Evolutionary conservation across 2,888 invertebrate genomes (phyloP).

Genomic region (Spilosoma lubricipeda): DNA sequence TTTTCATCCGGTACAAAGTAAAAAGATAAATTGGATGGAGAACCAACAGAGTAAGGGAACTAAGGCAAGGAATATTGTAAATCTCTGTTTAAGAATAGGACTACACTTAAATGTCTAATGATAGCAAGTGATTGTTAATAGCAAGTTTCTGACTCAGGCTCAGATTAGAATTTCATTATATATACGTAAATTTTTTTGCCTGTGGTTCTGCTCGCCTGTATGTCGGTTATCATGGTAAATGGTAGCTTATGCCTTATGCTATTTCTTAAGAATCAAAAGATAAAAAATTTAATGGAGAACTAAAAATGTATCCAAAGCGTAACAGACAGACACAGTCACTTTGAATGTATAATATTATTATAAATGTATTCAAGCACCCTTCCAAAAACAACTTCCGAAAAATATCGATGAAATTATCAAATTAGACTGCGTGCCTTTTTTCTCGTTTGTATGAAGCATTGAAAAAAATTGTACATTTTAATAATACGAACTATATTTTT

Average conservation of each 20-base stretch:
- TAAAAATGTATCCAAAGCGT: too few relatives aligned
- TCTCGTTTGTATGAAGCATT: slow-evolving; percentile 31
- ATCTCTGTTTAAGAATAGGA: not conserved
- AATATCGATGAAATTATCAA: not conserved
- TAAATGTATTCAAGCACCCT: too few relatives aligned
- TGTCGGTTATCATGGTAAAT: too few relatives aligned
- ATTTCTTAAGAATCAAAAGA: too few relatives aligned
- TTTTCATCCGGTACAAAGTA: not conserved
- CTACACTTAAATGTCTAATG: too few relatives aligned
- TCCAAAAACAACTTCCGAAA: not conserved
- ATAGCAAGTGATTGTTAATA: not conserved
- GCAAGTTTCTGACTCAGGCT: not conserved
- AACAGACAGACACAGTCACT: too few relatives aligned
- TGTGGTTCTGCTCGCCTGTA: too few relatives aligned
- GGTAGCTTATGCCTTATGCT: too few relatives aligned
- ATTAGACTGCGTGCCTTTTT: slow-evolving; percentile 11
- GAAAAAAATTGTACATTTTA: slow-evolving; percentile 57
- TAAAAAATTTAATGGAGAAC: too few relatives aligned
- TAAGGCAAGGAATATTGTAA: not conserved
- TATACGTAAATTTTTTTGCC: not conserved
- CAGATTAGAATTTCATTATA: not conserved
- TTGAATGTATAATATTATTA: too few relatives aligned
- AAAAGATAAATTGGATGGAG: not conserved
- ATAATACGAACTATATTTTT: slow-evolving; percentile 54
- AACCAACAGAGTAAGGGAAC: not conserved